A percentile compares a stretch with the other conserved stretches of the same genome.
Conservation (phyloP, 1,140 invertebrate genomes). For the Adoxophyes honmai region DNA sequence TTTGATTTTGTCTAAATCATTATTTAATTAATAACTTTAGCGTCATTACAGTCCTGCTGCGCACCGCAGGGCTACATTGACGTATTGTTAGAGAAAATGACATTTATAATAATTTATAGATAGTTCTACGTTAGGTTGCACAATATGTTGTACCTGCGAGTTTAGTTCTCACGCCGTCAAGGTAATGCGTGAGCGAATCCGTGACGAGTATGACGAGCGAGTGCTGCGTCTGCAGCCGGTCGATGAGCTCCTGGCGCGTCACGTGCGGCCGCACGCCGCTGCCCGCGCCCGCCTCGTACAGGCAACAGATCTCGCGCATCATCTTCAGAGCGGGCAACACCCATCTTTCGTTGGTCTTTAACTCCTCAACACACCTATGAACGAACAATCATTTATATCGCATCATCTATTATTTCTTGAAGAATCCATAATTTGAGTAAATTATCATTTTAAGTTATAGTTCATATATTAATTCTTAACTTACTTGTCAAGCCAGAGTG, state of each 20-base stretch:
- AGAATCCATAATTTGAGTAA: neutral
- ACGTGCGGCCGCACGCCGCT: slow-evolving; percentile 76
- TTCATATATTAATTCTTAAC: slow-evolving; percentile 25
- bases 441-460: no score
- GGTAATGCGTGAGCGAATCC: slow-evolving; percentile 94
- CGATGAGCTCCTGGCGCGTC: slow-evolving; percentile 87
- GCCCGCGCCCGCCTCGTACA: slow-evolving; percentile 91
- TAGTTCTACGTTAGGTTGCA: no score
- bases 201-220: slow-evolving; percentile 95
- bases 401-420: neutral
- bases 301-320: slow-evolving; percentile 96
- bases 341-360: slow-evolving; percentile 93
- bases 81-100: no score
- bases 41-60: no score
- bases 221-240: slow-evolving; percentile 93
- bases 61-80: no score
- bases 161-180: slow-evolving; percentile 88
- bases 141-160: slow-evolving; percentile 37
- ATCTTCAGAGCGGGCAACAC: slow-evolving; percentile 96
- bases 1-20: no score
- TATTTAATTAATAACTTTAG: no score
- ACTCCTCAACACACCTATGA: slow-evolving; percentile 91
- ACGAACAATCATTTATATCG: neutral
- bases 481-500: slow-evolving; percentile 93
- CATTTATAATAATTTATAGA: no score